These are phyloP conservation scores for Liopterus haemorrhoidalis DNA, from an alignment of 2,888 invertebrate genomes.

Conservation along the genomic window DNA sequence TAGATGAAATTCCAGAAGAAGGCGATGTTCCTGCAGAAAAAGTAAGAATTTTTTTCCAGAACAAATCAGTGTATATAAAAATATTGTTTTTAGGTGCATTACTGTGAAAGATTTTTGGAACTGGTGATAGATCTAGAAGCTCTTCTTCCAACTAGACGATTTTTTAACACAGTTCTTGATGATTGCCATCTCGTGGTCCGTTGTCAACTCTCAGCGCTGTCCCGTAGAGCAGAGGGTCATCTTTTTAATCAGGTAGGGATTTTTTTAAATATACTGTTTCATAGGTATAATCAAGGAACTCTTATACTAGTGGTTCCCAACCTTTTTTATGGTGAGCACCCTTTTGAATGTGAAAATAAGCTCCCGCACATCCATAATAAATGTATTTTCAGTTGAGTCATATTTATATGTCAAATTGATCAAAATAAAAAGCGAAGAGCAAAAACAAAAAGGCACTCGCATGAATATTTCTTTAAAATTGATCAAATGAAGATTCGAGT, in stretches of 20 bases:
- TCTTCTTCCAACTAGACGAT: slow-evolving; percentile 87
- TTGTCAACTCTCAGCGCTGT: slow-evolving; percentile 74
- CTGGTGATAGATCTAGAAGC: slow-evolving; percentile 95
- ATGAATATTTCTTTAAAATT: too few species aligned
- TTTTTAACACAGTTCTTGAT: slow-evolving; percentile 94
- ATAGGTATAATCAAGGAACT: slow-evolving; percentile 3
- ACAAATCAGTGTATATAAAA: slow-evolving; percentile 3
- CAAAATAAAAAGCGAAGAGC: too few species aligned
- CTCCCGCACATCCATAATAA: slow-evolving; percentile 7
- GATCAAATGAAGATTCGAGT: too few species aligned
- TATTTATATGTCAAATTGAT: too few species aligned
- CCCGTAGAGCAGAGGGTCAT: slow-evolving; percentile 74
- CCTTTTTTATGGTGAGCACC: too few species aligned
- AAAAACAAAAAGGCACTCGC: too few species aligned
- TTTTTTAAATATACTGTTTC: slow-evolving; percentile 30
- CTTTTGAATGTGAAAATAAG: too few species aligned
- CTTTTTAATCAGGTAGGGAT: slow-evolving; percentile 81
- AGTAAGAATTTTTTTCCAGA: slow-evolving; percentile 45
- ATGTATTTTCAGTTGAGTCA: not conserved
- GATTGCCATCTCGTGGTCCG: slow-evolving; percentile 90
- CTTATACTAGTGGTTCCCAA: slow-evolving; percentile 15
- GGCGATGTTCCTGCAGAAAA: slow-evolving; percentile 55
- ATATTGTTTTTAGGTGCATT: slow-evolving; percentile 52
- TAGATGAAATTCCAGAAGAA: slow-evolving; percentile 66
- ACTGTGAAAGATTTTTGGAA: slow-evolving; percentile 94